phyloP scores from a whole-genome alignment of 2,797 vertebrate genomes.

The Urophycis tenuis region DNA sequence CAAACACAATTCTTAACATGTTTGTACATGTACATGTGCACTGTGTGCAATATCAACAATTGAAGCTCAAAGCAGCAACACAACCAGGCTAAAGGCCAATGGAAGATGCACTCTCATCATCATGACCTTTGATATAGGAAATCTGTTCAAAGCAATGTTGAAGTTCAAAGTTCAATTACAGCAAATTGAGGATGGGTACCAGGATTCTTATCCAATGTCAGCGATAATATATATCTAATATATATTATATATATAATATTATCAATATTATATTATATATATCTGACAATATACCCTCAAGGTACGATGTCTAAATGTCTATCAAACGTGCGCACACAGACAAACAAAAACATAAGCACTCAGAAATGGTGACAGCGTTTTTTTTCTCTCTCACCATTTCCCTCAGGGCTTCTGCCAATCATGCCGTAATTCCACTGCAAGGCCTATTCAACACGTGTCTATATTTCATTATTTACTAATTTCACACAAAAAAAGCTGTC shows the following conservation, averaged over 20 bases:
- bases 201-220: background rate
- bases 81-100: background rate
- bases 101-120: background rate
- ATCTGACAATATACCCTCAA: constrained; percentile 49
- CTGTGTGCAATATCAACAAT: background rate
- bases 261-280: background rate
- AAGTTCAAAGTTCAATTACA: background rate
- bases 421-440: constrained; percentile 15
- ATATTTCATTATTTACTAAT: constrained; percentile 48
- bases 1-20: background rate
- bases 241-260: background rate
- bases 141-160: background rate
- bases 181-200: background rate
- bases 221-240: background rate
- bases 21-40: background rate
- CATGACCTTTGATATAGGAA: background rate
- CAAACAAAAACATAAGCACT: constrained; percentile 12
- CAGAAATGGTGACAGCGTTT: constrained; percentile 9
- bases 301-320: constrained; percentile 28
- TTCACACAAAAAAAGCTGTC: constrained; percentile 36
- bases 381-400: constrained; percentile 34
- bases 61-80: background rate
- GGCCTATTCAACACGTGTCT: constrained; percentile 25
- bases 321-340: constrained; percentile 13
- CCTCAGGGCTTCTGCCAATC: constrained; percentile 58